Base-by-base conservation (phyloP, 2,797 vertebrate species). In the Hapalemur alaotrensis region DNA sequence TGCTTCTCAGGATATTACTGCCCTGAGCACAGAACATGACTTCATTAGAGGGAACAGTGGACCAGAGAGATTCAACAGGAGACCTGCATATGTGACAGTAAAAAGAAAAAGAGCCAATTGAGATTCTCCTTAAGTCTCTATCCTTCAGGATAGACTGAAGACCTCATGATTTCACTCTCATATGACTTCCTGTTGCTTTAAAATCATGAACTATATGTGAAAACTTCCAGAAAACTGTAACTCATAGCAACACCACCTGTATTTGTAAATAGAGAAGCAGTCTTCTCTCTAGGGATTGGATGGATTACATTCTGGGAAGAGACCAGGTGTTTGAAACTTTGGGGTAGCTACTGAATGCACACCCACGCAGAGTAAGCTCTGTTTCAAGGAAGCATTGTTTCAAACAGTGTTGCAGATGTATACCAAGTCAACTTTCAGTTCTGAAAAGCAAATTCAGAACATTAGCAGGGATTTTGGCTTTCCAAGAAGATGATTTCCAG, bases 401-500 rank as follows among this genome's bases (percentile, higher is more conserved):
- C 54, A 73, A 94, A 85, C 46, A 75, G 43, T 63, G 35, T 38
- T 84, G 17, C 88, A 97, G 79, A 95, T 95, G 32, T 79, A 91
- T 88, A 95, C 18, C 11, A 80, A 88, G 76, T 84, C 95, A 93
- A 96, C 50, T 73, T 97, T 95, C 80, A 85, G 81, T 95, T 97
- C 72, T 91, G 81, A 93, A 96, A 92, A 96, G 88, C 90, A 96
- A 95, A 97, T 95, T 95, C 78, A 76, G 75, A 97, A 89, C 23
- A 91, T 93, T 97, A 96, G 92, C 57, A 92, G 73, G 93, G 69
- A 96, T 97, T 97, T 80, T 52, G 48, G 87, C 63, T 97, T 98
- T 97, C 95, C 79, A 97, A 92, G 92, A 97, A 97, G 90, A 93
- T 89, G 88, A 83, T 96, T 97, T 96, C 90, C 95, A 98, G 92